Conservation (phyloP, 92 coral and sea anemone genomes). For the Zoanthus solanderi region DNA sequence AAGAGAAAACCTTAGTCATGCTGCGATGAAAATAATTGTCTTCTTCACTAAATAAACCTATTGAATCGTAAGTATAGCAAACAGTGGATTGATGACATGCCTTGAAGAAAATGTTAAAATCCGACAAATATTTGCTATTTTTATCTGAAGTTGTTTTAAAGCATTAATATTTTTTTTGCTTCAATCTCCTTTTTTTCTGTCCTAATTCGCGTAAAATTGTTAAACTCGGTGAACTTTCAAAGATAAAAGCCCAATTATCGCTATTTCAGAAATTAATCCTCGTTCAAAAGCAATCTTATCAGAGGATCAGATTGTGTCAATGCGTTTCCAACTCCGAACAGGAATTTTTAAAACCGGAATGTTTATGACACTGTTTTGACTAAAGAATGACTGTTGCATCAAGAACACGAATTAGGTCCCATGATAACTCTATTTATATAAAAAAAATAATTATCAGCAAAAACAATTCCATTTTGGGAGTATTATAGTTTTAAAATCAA, state of each 20-base stretch:
- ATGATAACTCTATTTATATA: too few relatives aligned
- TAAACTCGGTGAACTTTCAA: neutral
- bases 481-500: neutral
- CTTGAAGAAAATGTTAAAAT: neutral
- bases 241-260: neutral
- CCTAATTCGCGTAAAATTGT: neutral
- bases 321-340: too few relatives aligned
- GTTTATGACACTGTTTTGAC: too few relatives aligned
- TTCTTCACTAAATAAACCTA: neutral
- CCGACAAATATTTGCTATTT: neutral
- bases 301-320: too few relatives aligned
- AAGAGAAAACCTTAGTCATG: neutral
- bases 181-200: neutral
- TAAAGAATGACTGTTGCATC: too few relatives aligned
- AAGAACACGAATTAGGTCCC: too few relatives aligned
- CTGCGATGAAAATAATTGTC: neutral
- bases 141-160: neutral
- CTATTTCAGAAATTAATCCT: too few relatives aligned
- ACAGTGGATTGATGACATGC: neutral
- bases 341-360: too few relatives aligned
- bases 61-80: neutral
- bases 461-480: neutral
- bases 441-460: too few relatives aligned
- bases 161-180: neutral
- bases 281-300: too few relatives aligned